A percentile compares a stretch with the other conserved stretches of the same genome.
These are phyloP conservation scores for Syndactyla subalaris DNA, from an alignment of 2,797 vertebrate genomes.

Conservation along the genomic window DNA sequence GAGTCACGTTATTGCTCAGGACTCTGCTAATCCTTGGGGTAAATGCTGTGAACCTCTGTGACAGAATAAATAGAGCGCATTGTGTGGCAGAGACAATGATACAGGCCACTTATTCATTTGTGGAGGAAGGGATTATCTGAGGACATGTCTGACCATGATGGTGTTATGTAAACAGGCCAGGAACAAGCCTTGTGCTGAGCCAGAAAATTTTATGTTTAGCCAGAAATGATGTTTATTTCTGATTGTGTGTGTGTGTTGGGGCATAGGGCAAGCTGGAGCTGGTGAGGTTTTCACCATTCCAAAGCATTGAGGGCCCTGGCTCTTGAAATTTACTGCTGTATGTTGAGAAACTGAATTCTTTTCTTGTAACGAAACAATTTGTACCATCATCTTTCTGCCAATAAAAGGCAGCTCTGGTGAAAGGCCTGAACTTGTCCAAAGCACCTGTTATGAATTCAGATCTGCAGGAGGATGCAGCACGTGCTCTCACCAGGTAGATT, in stretches of 20 bases:
- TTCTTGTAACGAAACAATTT: neutral
- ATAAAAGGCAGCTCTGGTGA: neutral
- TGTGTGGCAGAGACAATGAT: conserved; percentile 36
- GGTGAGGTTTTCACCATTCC: neutral
- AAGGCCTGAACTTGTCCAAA: neutral
- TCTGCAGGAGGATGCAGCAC: neutral
- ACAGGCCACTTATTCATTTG: conserved; percentile 40
- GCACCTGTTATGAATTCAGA: neutral
- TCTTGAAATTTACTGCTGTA: neutral
- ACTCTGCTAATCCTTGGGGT: conserved; percentile 43
- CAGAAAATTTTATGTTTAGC: neutral
- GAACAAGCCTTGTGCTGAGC: neutral
- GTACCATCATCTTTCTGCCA: neutral
- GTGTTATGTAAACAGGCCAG: conserved; percentile 23
- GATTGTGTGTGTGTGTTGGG: neutral
- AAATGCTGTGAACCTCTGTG: conserved; percentile 36
- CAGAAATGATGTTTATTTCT: neutral
- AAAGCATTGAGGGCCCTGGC: neutral
- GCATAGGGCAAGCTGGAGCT: neutral
- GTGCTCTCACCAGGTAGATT: neutral
- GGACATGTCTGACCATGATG: conserved; percentile 49
- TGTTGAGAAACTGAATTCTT: neutral
- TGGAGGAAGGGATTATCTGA: conserved; percentile 52
- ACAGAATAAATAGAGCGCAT: conserved; percentile 45
- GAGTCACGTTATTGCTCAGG: conserved; percentile 58